These are phyloP conservation scores for Galemys pyrenaicus DNA, from an alignment of 2,113 vertebrate species.

Conservation along the genomic window DNA sequence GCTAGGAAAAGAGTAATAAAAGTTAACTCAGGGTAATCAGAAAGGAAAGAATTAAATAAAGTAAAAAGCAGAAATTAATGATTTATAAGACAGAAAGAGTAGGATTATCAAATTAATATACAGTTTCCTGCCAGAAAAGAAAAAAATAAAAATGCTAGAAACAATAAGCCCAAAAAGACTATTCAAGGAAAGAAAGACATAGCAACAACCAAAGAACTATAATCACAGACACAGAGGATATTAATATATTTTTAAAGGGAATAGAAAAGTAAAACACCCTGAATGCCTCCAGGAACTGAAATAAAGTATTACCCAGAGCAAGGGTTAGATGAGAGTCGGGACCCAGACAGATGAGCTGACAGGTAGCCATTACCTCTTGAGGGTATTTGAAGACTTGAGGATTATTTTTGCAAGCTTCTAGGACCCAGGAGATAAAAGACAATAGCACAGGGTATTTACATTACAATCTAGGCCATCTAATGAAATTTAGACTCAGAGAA, in stretches of 20 bases:
- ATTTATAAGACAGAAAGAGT: not conserved
- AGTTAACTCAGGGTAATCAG: not conserved
- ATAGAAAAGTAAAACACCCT: not conserved
- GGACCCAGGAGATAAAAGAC: not conserved
- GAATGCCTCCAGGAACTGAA: not conserved
- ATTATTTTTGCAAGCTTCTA: not conserved
- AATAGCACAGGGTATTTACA: not conserved
- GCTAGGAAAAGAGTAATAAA: not conserved
- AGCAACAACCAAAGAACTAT: not conserved
- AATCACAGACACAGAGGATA: not conserved
- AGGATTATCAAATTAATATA: not conserved
- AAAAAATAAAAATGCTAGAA: not conserved
- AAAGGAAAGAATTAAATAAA: not conserved
- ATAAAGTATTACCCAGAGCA: not conserved
- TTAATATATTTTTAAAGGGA: not conserved
- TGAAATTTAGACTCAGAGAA: not conserved
- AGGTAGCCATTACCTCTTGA: not conserved
- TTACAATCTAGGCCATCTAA: not conserved
- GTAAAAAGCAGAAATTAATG: not conserved
- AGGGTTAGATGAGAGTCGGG: not conserved
- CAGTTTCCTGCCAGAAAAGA: not conserved
- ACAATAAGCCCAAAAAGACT: not conserved
- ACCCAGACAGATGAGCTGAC: not conserved
- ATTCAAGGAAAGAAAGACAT: not conserved
- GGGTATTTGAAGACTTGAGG: not conserved